These are phyloP conservation scores for Papilio aristodemus DNA, from an alignment of 1,140 invertebrate species.

Conservation along the genomic window DNA sequence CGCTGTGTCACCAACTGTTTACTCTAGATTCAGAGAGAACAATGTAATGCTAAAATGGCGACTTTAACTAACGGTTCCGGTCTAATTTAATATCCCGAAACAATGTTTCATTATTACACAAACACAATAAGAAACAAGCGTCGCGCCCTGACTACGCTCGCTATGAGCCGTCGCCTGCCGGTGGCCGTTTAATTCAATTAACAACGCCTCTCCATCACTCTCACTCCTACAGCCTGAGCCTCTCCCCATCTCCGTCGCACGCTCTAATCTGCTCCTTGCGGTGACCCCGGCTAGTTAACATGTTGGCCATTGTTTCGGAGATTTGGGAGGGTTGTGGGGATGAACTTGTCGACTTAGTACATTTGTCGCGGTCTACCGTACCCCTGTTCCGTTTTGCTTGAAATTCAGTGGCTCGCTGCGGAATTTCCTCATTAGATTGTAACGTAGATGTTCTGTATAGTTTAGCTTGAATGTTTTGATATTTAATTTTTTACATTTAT, in stretches of 20 bases:
- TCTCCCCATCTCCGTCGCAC: conserved; percentile 33
- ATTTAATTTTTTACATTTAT: background rate
- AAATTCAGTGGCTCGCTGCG: conserved; percentile 6
- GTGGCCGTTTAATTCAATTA: conserved; percentile 45
- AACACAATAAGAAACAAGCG: conserved; percentile 31
- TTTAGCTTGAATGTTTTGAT: background rate
- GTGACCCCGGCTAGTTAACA: conserved; percentile 58
- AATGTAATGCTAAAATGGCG: background rate
- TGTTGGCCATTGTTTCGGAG: conserved; percentile 51
- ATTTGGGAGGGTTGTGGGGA: conserved; percentile 39
- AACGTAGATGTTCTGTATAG: background rate
- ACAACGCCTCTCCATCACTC: conserved; percentile 29
- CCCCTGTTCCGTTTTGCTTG: background rate
- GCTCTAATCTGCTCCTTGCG: conserved; percentile 52
- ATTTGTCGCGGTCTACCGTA: conserved; percentile 42
- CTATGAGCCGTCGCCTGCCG: conserved; percentile 38
- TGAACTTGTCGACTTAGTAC: conserved; percentile 46
- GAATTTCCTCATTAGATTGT: conserved; percentile 23
- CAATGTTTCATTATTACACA: conserved; percentile 31
- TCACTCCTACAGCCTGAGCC: background rate
- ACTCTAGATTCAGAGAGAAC: background rate
- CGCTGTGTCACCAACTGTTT: conserved; percentile 1
- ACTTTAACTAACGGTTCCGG: background rate
- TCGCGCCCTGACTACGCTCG: background rate
- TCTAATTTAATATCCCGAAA: conserved; percentile 26